Conservation (phyloP, 2,113 vertebrate species). For the Microcebus jonahi region DNA sequence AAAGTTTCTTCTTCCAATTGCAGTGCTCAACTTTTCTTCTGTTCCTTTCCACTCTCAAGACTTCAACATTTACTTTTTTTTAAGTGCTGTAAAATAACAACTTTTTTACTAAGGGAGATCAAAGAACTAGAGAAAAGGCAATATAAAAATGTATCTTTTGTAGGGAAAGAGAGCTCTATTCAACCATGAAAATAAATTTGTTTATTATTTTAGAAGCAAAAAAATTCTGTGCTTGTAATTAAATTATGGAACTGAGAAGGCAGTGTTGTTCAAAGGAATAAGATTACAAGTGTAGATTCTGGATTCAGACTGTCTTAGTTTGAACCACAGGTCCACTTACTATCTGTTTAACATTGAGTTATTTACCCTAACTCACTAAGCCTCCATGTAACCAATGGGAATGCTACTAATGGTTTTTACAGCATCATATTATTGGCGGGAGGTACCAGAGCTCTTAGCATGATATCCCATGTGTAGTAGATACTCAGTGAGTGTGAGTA, state of each 20-base stretch:
- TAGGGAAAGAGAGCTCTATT: neutral
- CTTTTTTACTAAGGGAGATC: neutral
- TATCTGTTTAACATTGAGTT: neutral
- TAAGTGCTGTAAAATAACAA: neutral
- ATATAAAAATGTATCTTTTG: neutral
- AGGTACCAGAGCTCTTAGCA: neutral
- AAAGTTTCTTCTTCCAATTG: neutral
- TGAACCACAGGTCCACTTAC: neutral
- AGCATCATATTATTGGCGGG: neutral
- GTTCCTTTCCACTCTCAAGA: neutral
- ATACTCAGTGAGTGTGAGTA: neutral
- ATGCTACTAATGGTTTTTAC: neutral
- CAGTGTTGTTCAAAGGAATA: neutral
- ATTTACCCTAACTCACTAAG: neutral
- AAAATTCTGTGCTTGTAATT: neutral
- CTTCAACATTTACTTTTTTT: neutral
- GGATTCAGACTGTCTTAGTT: neutral
- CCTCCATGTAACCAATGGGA: neutral
- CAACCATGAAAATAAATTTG: neutral
- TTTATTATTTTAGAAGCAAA: conserved; percentile 48
- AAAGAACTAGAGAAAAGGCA: neutral
- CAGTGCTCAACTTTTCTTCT: neutral
- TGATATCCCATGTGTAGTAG: neutral
- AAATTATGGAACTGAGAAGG: conserved; percentile 6
- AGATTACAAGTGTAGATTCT: neutral